Percentiles rank a stretch among this genome's conserved stretches.
Evolutionary conservation across 2,888 invertebrate genomes (phyloP).

Genomic region (Chaetogeoica ovagalla): DNA sequence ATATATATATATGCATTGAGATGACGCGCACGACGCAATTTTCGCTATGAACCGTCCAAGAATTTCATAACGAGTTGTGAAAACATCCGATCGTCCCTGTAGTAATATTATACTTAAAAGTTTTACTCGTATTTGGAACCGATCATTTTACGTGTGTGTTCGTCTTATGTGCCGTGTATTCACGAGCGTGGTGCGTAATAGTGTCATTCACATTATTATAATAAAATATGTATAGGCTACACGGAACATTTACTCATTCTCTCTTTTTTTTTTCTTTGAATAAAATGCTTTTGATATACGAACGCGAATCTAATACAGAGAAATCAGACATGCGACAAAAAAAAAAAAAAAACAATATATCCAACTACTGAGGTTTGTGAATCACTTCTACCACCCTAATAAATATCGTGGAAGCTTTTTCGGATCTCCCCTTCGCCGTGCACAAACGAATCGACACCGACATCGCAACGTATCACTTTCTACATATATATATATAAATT

Average conservation of each 20-base stretch:
- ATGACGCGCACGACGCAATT: slow-evolving; percentile 2
- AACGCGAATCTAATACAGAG: background rate
- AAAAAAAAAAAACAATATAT: slow-evolving; percentile 3
- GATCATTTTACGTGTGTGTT: background rate
- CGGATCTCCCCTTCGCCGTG: background rate
- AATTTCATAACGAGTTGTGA: slow-evolving; percentile 25
- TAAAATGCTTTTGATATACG: slow-evolving; percentile 17
- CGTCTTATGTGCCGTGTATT: background rate
- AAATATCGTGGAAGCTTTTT: slow-evolving; percentile 25
- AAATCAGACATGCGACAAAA: background rate
- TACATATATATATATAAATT: background rate
- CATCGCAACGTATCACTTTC: background rate
- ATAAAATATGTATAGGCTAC: background rate
- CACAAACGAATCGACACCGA: background rate
- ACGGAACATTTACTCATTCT: too few relatives aligned
- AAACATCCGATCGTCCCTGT: slow-evolving; percentile 17
- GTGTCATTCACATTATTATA: slow-evolving; percentile 11
- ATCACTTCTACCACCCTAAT: slow-evolving; percentile 30
- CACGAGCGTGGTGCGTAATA: background rate
- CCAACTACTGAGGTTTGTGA: slow-evolving; percentile 34
- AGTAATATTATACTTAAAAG: background rate
- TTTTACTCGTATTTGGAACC: background rate
- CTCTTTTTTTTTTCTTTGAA: background rate
- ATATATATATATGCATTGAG: slow-evolving; percentile 4
- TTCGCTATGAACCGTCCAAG: slow-evolving; percentile 19